Evolutionary conservation across 2,888 invertebrate genomes (phyloP), one percentile per base, ranked within the genome.

Genomic region (Tholera decimalis): DNA sequence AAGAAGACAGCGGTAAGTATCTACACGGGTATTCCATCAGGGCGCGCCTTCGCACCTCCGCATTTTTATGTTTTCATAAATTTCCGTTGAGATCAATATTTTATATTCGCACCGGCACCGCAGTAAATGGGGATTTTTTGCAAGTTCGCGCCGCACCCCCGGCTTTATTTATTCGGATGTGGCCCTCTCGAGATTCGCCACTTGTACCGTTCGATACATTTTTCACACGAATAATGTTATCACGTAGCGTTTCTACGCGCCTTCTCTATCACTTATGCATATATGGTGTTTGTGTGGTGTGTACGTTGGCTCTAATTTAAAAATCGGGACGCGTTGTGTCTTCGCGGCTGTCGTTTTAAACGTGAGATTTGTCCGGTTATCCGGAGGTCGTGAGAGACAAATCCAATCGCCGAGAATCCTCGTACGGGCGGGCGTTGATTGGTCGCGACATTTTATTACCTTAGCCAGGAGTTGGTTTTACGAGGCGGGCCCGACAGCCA

Each of bases 51-150:
- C 90, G 85, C 92, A 92, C 91, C 92, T 92, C 83, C 85, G 84
- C 88, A 85, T 91, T 94, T 93, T 93, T 93, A 93, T 91, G 92
- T 93, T 94, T 94, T 93, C 93, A 94, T 93, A 94, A 93, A 94
- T 94, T 93, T 90, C 87, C 90, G 85, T 86, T 79, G 88, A 89
- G 93, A 94, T 95, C 95, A 93, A 94, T 94, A 93, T 93, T 93
- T 93, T 92, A 94, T 93, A 92, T 92, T 91, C 91, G 88, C 91
- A 85, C 89, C 85, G 88, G 79, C 87, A 85, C 85, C 87, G 86
- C 85, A 86, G 88, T 87, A 84, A 88, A 90, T 86, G 88, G 89
- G 86, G 86, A 83, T 87, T 92, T 88, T 88, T 89, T 87, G 88
- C 88, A 89, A 88, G 87, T 89, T 89, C 83, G 86, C 85, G 83